These are phyloP conservation scores for Drepanosiphum platanoidis DNA, from an alignment of 2,888 invertebrate species.

Conservation along the genomic window DNA sequence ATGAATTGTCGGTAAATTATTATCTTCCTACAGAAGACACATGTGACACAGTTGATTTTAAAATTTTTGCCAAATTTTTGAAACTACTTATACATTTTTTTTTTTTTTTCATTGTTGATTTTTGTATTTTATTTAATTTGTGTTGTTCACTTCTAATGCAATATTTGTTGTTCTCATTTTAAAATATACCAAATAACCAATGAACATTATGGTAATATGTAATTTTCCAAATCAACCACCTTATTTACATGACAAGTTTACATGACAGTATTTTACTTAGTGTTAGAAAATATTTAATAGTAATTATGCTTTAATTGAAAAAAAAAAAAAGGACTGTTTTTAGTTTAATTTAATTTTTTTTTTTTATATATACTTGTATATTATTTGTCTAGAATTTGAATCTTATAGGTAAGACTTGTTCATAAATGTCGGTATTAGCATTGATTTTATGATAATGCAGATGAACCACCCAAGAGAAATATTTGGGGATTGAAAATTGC, in stretches of 20 bases:
- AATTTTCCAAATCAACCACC: not conserved
- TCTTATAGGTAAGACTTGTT: not conserved
- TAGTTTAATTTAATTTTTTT: not conserved
- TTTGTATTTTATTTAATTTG: conserved; percentile 21
- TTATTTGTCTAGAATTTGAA: not conserved
- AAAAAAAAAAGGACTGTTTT: not conserved
- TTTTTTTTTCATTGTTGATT: conserved; percentile 17
- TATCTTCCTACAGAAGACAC: not conserved
- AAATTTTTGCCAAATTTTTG: conserved; percentile 8
- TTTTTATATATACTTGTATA: not conserved
- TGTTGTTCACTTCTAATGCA: not conserved
- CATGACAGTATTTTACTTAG: conserved; percentile 23
- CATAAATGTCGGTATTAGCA: too few relatives aligned
- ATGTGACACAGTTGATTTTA: not conserved
- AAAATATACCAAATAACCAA: not conserved
- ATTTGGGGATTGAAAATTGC: too few relatives aligned
- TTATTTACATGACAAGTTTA: not conserved
- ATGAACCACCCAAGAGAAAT: not conserved
- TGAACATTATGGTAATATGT: not conserved
- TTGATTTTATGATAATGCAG: not conserved
- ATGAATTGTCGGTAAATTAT: not conserved
- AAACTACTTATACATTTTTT: not conserved
- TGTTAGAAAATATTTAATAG: too few relatives aligned
- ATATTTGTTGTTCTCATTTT: not conserved
- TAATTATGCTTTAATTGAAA: not conserved